Evolutionary conservation across 2,888 invertebrate genomes (phyloP).

Genomic region (Eupithecia inturbata): DNA sequence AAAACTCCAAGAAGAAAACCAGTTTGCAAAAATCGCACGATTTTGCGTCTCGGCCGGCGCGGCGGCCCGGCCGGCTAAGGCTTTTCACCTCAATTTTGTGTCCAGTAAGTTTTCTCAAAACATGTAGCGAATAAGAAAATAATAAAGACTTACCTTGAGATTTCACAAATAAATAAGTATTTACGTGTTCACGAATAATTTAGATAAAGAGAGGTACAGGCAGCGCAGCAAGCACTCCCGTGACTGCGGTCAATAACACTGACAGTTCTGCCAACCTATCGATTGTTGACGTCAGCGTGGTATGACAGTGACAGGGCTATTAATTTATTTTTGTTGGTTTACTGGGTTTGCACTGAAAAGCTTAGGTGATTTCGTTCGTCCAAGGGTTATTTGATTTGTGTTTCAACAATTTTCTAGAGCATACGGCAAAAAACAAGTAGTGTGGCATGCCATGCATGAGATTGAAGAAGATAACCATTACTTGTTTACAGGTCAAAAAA

Average conservation of each 20-base stretch:
- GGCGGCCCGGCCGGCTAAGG: constrained; percentile 49
- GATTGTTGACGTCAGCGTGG: constrained; percentile 38
- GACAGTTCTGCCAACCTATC: constrained; percentile 67
- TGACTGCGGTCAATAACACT: constrained; percentile 80
- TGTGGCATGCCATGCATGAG: no score
- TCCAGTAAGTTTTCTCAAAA: constrained; percentile 22
- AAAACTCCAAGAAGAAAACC: constrained; percentile 58
- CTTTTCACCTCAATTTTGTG: constrained; percentile 50
- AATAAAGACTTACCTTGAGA: constrained; percentile 43
- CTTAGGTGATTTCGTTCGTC: background rate
- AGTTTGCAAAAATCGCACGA: constrained; percentile 73
- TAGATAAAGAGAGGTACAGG: constrained; percentile 48
- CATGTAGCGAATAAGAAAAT: constrained; percentile 13
- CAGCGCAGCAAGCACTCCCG: constrained; percentile 66
- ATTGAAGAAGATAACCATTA: no score
- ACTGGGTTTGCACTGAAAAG: no score
- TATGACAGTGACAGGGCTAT: constrained; percentile 14
- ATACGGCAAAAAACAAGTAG: background rate
- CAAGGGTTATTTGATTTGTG: background rate
- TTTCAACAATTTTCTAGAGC: background rate
- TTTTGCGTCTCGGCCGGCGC: constrained; percentile 60
- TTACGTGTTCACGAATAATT: constrained; percentile 37
- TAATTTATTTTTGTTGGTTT: background rate
- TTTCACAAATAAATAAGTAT: constrained; percentile 48
- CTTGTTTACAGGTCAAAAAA: no score